Base-by-base conservation (phyloP, 1,140 invertebrate genomes). In the Coenobita brevimanus region DNA sequence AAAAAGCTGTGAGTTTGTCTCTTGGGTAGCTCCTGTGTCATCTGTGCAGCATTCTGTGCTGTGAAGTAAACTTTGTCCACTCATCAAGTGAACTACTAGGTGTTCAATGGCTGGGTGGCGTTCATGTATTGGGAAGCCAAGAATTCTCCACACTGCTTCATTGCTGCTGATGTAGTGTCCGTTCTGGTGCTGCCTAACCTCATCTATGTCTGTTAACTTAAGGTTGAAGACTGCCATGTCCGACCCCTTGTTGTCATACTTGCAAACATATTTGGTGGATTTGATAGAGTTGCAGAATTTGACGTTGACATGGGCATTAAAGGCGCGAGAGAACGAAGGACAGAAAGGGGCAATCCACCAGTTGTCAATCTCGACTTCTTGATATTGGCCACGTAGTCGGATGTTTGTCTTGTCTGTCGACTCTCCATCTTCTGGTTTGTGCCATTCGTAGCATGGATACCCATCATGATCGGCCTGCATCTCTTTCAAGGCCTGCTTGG, bases 51-150 rank as follows among this genome's bases (percentile, higher is more conserved):
- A 10, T 3, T 75, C 8, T 30, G 6, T 75, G 15, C 36, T 3
- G 71, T 36, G 33, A 75, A 38, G 36, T 75, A 75, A 8, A 75
- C 71, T 21, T 33, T 30, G 71, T 6, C 71, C 71, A 75, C 36
- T 92, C 73, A 91, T 90, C 36, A 92, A 79, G 82, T 92, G 91
- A 1, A 92, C 82, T 27, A 43, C 64, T 21, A 92, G 73, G 54
- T 90, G 88, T 8, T 80, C 43, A 24, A 92, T 90, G 6, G 90
- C 38, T 81, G 89, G 91, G 67, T 57, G 73, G 24, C 85, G 36
- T 24, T 91, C 89, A 64, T 91, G 89, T 24, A 92, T 80, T 17
- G 69, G 38, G 57, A 90, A 91, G 24, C 36, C 79, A 4, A 91
- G 50, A 57, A 92, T 84, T 30, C 90, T 75, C 91, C 91, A 92